Percentiles rank a stretch among this genome's conserved stretches.
These are phyloP conservation scores for Tapera naevia DNA, from an alignment of 2,797 vertebrate genomes.

Conservation along the genomic window DNA sequence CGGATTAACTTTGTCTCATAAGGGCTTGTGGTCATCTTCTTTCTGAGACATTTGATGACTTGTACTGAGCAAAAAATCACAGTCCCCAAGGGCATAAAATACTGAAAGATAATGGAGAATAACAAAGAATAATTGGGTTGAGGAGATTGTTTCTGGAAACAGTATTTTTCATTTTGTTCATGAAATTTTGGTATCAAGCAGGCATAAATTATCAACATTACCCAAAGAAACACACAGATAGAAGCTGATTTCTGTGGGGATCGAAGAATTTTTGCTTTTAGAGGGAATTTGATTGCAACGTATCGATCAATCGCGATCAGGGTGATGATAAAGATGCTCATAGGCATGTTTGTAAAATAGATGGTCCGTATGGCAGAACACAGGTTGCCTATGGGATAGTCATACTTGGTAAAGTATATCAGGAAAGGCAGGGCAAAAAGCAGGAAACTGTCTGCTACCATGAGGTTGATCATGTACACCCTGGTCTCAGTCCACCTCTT, in stretches of 20 bases:
- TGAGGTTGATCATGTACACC: conserved; percentile 59
- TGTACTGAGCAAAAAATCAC: conserved; percentile 56
- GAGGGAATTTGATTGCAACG: conserved; percentile 44
- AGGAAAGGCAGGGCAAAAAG: conserved; percentile 29
- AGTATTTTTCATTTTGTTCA: accelerated
- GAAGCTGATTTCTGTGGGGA: conserved; percentile 39
- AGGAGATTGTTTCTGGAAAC: neutral
- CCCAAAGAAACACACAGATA: conserved; percentile 37
- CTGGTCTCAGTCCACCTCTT: conserved; percentile 40
- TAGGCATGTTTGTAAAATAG: conserved; percentile 17
- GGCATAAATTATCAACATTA: neutral
- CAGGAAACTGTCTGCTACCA: neutral
- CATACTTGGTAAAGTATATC: neutral
- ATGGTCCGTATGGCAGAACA: neutral
- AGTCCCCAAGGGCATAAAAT: conserved; percentile 19
- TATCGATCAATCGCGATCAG: conserved; percentile 34
- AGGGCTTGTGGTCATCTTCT: neutral
- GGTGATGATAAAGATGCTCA: conserved; percentile 35
- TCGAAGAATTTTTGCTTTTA: conserved; percentile 25
- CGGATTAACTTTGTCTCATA: conserved; percentile 42
- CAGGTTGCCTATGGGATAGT: accelerated
- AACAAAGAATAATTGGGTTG: accelerated
- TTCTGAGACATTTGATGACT: conserved; percentile 44
- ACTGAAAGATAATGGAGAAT: neutral
- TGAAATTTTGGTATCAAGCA: accelerated